Conservation (phyloP, 2,113 vertebrate genomes). For the Ceuthmochares aereus region DNA sequence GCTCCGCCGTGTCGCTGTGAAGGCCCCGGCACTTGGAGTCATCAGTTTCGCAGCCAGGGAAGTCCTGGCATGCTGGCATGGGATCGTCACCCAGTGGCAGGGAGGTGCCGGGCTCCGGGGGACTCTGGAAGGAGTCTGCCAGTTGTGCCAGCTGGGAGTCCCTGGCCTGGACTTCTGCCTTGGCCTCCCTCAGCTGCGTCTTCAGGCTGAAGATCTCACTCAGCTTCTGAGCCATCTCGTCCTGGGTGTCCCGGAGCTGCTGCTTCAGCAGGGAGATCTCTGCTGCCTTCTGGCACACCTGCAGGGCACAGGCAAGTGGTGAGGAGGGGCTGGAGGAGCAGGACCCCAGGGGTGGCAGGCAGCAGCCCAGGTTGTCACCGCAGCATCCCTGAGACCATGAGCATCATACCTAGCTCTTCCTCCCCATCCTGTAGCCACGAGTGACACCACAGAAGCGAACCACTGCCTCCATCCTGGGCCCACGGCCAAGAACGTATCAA, state of each 20-base stretch:
- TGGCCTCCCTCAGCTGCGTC: slow-evolving; percentile 89
- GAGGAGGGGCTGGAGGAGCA: background rate
- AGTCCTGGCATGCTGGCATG: slow-evolving; percentile 68
- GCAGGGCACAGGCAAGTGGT: fast-evolving
- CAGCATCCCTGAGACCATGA: background rate
- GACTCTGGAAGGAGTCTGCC: slow-evolving; percentile 78
- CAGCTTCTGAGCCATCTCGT: slow-evolving; percentile 92
- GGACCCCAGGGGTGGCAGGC: background rate
- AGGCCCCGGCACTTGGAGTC: slow-evolving; percentile 80
- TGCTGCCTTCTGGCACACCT: slow-evolving; percentile 94
- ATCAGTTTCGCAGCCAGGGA: slow-evolving; percentile 75
- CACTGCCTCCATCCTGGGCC: fast-evolving
- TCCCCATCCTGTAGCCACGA: fast-evolving
- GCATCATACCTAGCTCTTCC: background rate
- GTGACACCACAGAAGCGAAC: background rate
- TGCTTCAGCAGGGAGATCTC: slow-evolving; percentile 97
- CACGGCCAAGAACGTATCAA: background rate
- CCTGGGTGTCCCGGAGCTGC: slow-evolving; percentile 93
- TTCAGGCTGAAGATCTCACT: slow-evolving; percentile 95
- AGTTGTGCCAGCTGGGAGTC: slow-evolving; percentile 86
- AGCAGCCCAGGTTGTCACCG: background rate
- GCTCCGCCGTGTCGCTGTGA: slow-evolving; percentile 71
- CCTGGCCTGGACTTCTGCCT: slow-evolving; percentile 81
- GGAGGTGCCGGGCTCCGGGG: background rate
- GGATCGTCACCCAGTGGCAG: slow-evolving; percentile 64